A percentile compares a stretch with the other conserved stretches of the same genome.
phyloP scores from a whole-genome alignment of 2,888 invertebrate genomes.

The Lacanobia wlatinum region DNA sequence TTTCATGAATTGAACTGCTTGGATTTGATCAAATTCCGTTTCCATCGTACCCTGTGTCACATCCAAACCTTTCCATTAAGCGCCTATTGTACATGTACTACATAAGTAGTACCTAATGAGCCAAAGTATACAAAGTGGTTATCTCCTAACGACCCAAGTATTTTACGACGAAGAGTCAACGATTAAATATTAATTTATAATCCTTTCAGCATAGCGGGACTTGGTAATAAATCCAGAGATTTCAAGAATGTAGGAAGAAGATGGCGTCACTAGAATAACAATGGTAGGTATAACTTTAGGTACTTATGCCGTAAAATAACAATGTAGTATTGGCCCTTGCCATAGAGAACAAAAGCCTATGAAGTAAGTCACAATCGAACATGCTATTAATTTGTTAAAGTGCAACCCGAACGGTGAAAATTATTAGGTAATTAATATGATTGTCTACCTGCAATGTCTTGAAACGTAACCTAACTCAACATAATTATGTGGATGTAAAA shows the following conservation, averaged over 20 bases:
- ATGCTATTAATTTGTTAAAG: background rate
- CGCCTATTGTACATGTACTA: background rate
- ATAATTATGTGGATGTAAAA: background rate
- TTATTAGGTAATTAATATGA: too few species aligned
- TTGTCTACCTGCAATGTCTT: too few species aligned
- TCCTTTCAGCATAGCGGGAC: conserved; percentile 52
- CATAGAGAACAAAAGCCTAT: conserved; percentile 3
- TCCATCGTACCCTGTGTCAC: background rate
- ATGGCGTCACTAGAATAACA: background rate
- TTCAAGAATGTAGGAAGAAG: conserved; percentile 5
- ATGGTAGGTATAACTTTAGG: background rate
- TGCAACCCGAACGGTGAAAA: background rate
- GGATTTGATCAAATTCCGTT: background rate
- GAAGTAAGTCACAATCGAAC: background rate
- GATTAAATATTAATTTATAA: conserved; percentile 57
- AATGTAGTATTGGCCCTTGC: background rate
- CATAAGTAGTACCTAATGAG: background rate
- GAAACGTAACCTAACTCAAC: too few species aligned
- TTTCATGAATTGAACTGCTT: too few species aligned
- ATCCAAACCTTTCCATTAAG: background rate
- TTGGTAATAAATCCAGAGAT: conserved; percentile 37
- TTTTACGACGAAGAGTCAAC: conserved; percentile 37
- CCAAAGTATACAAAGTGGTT: conserved; percentile 31
- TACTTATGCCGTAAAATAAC: conserved; percentile 7
- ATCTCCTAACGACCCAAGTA: conserved; percentile 8